Conservation (phyloP, 2,888 invertebrate species). For the Operophtera brumata region DNA sequence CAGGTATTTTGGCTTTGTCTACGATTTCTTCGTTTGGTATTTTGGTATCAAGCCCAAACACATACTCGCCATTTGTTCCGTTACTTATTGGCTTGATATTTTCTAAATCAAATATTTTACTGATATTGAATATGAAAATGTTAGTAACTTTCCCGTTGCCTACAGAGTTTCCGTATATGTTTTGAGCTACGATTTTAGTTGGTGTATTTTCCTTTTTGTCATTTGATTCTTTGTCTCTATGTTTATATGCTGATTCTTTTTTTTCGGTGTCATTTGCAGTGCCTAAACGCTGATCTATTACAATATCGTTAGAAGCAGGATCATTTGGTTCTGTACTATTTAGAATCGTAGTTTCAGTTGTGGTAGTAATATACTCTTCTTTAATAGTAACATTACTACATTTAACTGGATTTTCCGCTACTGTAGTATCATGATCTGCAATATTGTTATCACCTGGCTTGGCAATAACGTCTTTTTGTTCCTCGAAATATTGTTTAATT, state of each 20-base stretch:
- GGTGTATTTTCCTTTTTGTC: conserved; percentile 16
- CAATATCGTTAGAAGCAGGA: not conserved
- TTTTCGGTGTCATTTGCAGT: conserved; percentile 6
- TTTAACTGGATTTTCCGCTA: not conserved
- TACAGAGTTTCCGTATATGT: conserved; percentile 49
- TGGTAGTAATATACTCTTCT: conserved; percentile 4
- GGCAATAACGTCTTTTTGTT: not conserved
- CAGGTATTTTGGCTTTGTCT: not conserved
- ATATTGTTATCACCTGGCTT: not conserved
- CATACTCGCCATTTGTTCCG: conserved; percentile 28
- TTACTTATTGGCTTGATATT: conserved; percentile 32
- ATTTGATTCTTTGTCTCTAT: conserved; percentile 20
- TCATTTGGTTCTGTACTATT: conserved; percentile 2
- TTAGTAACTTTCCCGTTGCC: conserved; percentile 58
- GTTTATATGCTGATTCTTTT: conserved; percentile 13
- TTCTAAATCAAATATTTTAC: conserved; percentile 33
- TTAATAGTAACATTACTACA: conserved; percentile 3
- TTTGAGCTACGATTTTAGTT: conserved; percentile 39
- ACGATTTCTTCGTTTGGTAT: not conserved
- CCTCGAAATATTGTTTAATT: conserved; percentile 21
- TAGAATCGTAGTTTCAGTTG: not conserved
- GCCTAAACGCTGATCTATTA: not conserved
- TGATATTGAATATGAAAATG: conserved; percentile 53
- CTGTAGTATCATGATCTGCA: not conserved
- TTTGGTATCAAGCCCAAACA: conserved; percentile 20